These are phyloP conservation scores for Heterotis niloticus DNA, from an alignment of 2,113 vertebrate genomes.

Conservation along the genomic window DNA sequence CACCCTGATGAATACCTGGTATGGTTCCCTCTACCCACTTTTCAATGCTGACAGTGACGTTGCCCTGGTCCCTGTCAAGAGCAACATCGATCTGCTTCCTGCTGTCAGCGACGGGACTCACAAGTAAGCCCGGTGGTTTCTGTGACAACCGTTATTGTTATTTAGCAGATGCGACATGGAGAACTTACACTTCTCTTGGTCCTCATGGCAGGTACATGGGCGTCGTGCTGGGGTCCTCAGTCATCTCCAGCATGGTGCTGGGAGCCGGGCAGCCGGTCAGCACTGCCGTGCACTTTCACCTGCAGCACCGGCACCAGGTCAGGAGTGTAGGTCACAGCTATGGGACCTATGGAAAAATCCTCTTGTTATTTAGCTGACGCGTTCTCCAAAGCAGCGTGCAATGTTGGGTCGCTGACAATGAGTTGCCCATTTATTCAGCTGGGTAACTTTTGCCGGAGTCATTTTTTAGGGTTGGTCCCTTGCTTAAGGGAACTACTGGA, in stretches of 20 bases:
- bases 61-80: slow-evolving; percentile 35
- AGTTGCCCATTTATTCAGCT: too few species aligned
- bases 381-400: too few species aligned
- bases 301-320: slow-evolving; percentile 72
- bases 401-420: background rate
- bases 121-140: slow-evolving; percentile 58
- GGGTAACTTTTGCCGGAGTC: too few species aligned
- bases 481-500: too few species aligned
- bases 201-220: slow-evolving; percentile 58
- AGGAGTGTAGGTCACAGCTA: background rate
- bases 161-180: background rate
- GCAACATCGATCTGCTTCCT: slow-evolving; percentile 44
- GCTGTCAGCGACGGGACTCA: slow-evolving; percentile 56
- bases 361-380: too few species aligned
- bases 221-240: slow-evolving; percentile 71
- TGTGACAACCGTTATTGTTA: background rate
- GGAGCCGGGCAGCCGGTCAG: slow-evolving; percentile 62
- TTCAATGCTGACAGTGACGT: slow-evolving; percentile 45
- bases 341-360: too few species aligned
- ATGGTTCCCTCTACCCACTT: slow-evolving; percentile 66
- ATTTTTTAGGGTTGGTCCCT: too few species aligned
- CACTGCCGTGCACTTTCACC: slow-evolving; percentile 70
- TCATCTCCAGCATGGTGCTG: slow-evolving; percentile 76
- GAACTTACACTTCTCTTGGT: background rate
- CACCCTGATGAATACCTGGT: slow-evolving; percentile 75